Conservation (phyloP, 2,888 invertebrate genomes). For the Galerucella calmariensis region DNA sequence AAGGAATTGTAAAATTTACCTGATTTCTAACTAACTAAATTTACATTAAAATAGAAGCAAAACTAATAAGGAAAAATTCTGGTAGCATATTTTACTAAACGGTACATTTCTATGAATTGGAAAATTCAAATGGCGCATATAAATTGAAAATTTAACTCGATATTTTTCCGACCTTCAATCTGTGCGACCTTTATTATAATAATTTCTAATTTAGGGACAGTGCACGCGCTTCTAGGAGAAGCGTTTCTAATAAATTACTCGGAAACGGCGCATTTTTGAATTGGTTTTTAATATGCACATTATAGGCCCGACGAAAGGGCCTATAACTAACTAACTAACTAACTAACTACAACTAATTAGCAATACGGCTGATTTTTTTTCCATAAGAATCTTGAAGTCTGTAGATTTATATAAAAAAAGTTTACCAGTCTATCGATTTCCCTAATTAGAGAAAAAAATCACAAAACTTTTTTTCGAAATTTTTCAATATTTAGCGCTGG, state of each 20-base stretch:
- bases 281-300: not conserved
- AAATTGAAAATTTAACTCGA: slow-evolving; percentile 24
- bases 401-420: too few relatives aligned
- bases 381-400: too few relatives aligned
- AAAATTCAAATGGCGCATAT: slow-evolving; percentile 25
- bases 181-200: not conserved
- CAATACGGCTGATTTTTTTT: too few relatives aligned
- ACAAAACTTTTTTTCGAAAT: too few relatives aligned
- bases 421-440: too few relatives aligned
- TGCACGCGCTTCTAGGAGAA: not conserved
- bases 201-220: slow-evolving; percentile 5
- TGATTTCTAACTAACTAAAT: not conserved
- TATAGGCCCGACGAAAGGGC: not conserved
- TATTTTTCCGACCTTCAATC: slow-evolving; percentile 14
- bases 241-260: not conserved
- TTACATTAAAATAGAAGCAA: not conserved
- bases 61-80: slow-evolving; percentile 1
- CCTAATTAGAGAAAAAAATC: too few relatives aligned
- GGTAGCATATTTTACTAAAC: not conserved
- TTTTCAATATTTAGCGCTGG: too few relatives aligned
- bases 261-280: not conserved
- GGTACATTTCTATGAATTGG: not conserved
- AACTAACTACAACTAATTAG: not conserved
- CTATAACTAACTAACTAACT: too few relatives aligned
- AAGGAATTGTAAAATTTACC: not conserved